Base-by-base conservation (phyloP, 2,888 invertebrate genomes). In the Argynnis bischoffii region DNA sequence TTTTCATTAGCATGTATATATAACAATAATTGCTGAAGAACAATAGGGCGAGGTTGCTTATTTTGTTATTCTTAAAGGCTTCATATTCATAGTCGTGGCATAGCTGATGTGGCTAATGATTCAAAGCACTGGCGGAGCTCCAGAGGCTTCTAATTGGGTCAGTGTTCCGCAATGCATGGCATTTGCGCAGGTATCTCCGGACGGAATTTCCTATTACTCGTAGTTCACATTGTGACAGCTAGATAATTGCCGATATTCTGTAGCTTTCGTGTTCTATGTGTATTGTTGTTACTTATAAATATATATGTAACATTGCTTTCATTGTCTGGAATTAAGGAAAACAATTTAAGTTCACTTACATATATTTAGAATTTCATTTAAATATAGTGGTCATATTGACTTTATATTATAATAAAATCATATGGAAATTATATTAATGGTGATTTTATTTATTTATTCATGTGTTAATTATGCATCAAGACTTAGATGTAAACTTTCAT, bases 61-160 rank as follows among this genome's bases (percentile, higher is more conserved):
- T 46, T 21, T 1, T 47, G 21, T 57, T 57, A 16, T 47, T 59
- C 56, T 48, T 59, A 59, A 31, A 31, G 5, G 13, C n/a, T 59
- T 18, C 6, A 31, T 14, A 51, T 61, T 61, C 18, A 41, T 15
- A 35, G 31, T n/a, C 51, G 18, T 21, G 51, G 35, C 41, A 51
- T 18, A 35, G 51, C 41, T 41, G 35, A 61, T 66, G 61, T 61
- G 21, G 56, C 60, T 67, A 67, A 64, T 64, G 60, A 46, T 64
- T 60, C 57, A 63, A 66, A 66, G 67, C 68, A 31, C 63, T 66
- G 63, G 67, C 64, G 46, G 15, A 48, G 48, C 59, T 68, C 70
- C 57, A 63, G 68, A 65, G 65, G 54, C 66, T 68, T 65, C 55
- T 68, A 68, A 70, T 70, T 66, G 65, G 70, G 70, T 70, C 68